phyloP scores from a whole-genome alignment of 2,113 vertebrate species.

The Dipodomys ordii region DNA sequence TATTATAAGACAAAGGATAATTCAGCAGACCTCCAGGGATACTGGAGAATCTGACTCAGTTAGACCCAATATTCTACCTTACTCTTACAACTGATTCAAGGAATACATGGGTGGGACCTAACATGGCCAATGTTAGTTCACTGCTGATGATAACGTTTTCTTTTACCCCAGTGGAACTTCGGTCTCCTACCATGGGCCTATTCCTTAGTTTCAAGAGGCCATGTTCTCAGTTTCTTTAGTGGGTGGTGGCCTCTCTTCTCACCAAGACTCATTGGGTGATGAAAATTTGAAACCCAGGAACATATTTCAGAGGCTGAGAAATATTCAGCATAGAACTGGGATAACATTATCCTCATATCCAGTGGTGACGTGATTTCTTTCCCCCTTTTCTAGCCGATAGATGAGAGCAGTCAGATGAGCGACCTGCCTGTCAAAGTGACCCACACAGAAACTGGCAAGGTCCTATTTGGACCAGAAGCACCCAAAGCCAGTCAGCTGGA shows the following conservation, averaged over 20 bases:
- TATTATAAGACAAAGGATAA: neutral
- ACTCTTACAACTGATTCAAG: rapidly evolving
- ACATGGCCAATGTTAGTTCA: rapidly evolving
- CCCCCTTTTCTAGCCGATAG: slow-evolving; percentile 90
- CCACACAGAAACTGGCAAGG: slow-evolving; percentile 97
- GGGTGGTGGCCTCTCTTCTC: neutral
- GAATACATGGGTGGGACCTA: neutral
- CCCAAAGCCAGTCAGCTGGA: slow-evolving; percentile 99
- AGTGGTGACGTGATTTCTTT: neutral
- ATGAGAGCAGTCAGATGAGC: slow-evolving; percentile 99
- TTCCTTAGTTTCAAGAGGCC: too few species aligned
- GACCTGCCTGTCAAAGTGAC: slow-evolving; percentile 99
- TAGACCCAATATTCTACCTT: rapidly evolving
- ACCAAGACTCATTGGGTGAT: neutral
- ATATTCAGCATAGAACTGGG: neutral
- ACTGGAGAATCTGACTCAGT: neutral
- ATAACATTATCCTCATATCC: neutral
- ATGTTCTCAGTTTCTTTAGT: neutral
- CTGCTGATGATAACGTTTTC: neutral
- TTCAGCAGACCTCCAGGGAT: neutral
- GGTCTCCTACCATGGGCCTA: neutral
- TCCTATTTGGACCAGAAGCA: slow-evolving; percentile 96
- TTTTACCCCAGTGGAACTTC: neutral
- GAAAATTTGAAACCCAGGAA: neutral
- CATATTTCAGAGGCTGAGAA: neutral